Base-by-base conservation (phyloP, 2,888 invertebrate genomes). In the Nebria brevicollis region DNA sequence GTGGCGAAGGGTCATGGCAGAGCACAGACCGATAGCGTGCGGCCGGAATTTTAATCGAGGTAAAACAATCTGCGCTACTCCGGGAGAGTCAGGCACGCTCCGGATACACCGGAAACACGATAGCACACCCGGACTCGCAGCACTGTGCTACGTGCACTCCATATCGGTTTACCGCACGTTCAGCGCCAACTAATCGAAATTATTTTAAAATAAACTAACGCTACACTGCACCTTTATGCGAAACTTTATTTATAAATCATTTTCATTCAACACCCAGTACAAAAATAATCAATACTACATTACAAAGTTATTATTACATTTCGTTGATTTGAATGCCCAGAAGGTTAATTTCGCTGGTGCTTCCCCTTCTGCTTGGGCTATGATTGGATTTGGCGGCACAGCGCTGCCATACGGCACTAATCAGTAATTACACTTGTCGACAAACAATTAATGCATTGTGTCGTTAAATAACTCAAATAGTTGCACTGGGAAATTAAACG, bases 11-110 rank as follows among this genome's bases (percentile, higher is more conserved):
- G 81, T 81, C 82, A 76, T 72, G 83, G 82, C 83, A 72, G 77
- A 83, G 82, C 83, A 82, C 81, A 85, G 84, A 84, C 85, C 84
- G 86, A 86, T 87, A 86, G 86, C 86, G 86, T 86, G 87, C 86
- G 87, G 85, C 85, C 85, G 87, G 89, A 88, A 89, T 89, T 88
- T 88, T 88, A 89, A 89, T 88, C 88, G 87, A 87, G 86, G 87
- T 87, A 88, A 88, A 88, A 88, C 89, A 89, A 89, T 89, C 88
- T 89, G 88, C 87, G 88, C 86, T 68, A 68, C 70, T 65, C 82
- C 68, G 75, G 65, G 66, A 42, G 75, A 41, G 66, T 26, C 68
- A 72, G 70, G 66, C 72, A 77, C 66, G 66, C 76, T 80, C 76
- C 75, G 81, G 76, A 72, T 74, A 79, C 76, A 64, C 81, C 81